Percentiles rank a stretch among this genome's conserved stretches.
phyloP scores from a whole-genome alignment of 2,888 invertebrate genomes.

The Hipparchia sbordonii region DNA sequence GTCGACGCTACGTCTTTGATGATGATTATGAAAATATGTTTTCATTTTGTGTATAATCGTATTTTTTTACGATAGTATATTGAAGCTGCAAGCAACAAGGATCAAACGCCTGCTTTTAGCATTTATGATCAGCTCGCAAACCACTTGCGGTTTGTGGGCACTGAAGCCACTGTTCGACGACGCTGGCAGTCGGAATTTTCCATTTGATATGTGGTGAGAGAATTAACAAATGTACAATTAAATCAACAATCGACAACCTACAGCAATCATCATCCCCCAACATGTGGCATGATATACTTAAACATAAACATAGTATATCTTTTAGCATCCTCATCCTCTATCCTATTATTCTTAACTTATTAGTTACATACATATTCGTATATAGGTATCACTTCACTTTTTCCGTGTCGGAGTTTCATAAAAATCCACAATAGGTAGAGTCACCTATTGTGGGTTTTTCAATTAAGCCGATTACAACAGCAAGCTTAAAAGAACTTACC shows the following conservation, averaged over 20 bases:
- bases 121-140: constrained; percentile 68
- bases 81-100: constrained; percentile 58
- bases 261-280: background rate
- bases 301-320: too few species aligned
- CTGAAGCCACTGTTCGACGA: constrained; percentile 70
- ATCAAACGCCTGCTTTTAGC: constrained; percentile 64
- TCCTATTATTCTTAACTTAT: too few species aligned
- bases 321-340: too few species aligned
- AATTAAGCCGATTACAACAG: too few species aligned
- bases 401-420: too few species aligned
- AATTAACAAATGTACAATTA: background rate
- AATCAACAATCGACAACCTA: background rate
- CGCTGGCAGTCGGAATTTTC: constrained; percentile 63
- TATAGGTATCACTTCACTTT: too few species aligned
- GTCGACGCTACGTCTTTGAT: too few species aligned
- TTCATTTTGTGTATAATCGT: background rate
- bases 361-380: too few species aligned
- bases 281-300: too few species aligned
- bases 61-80: constrained; percentile 49
- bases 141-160: constrained; percentile 68
- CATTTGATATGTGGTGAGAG: constrained; percentile 74
- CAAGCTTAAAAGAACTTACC: too few species aligned
- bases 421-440: too few species aligned
- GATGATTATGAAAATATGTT: background rate
- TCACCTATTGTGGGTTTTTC: too few species aligned